Base-by-base conservation (phyloP, 1,140 invertebrate genomes). In the Charaxes varanes region DNA sequence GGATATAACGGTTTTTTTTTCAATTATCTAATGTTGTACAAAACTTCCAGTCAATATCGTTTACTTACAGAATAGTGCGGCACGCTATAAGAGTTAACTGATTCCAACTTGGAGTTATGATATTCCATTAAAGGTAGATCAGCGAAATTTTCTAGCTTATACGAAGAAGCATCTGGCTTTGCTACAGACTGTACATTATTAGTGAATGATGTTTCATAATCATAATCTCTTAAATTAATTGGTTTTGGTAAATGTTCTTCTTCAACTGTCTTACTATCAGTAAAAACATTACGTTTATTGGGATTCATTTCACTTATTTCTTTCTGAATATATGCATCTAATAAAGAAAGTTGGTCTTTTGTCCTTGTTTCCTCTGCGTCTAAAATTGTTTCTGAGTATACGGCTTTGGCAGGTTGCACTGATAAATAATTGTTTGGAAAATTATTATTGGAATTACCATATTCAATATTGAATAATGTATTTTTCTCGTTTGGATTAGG, bases 31-130 rank as follows among this genome's bases (percentile, higher is more conserved):
- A n/a, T n/a, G n/a, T n/a, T n/a, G n/a, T n/a, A n/a, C n/a, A n/a
- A n/a, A n/a, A n/a, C n/a, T n/a, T n/a, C n/a, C n/a, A n/a, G n/a
- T n/a, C n/a, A 11, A 32, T 32, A 5, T 10, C 15, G 3, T 3
- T 14, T 63, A 79, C 74, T 79, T 64, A 82, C 78, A 11, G 66
- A 65, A 40, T 79, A 82, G 61, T 82, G 74, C 4, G 78, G 74
- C 8, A 82, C 78, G 21, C 55, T 70, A 28, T 82, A 82, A 0
- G 78, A 82, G 37, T 66, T 70, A 5, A 72, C 67, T n/a, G 61
- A 54, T 19, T 70, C 53, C 17, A 74, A 34, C 31, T 82, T 82
- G 15, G 76, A 76, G 27, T 76, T 30, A 6, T 45, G 53, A 40
- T 72, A 68, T 17, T 72, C 58, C 74, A 79, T 82, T 8, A 82